Evolutionary conservation across 2,113 vertebrate species (phyloP).

Genomic region (Vulpes ferrilata): DNA sequence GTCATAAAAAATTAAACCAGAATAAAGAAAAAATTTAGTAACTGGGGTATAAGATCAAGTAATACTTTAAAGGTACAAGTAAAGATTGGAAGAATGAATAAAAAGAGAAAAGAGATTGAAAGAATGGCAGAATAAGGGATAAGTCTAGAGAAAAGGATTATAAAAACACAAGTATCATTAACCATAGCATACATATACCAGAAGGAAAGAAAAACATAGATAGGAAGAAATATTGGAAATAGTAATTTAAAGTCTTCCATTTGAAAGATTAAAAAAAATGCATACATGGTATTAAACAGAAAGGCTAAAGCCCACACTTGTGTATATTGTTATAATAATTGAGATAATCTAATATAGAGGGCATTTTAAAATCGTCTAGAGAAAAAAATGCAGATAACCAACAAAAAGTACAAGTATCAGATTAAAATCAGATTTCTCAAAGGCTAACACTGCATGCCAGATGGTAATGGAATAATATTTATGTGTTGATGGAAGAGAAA

Average conservation of each 20-base stretch:
- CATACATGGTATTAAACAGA: neutral
- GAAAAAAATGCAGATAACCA: neutral
- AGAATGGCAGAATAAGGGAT: neutral
- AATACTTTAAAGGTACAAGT: neutral
- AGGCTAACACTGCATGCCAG: neutral
- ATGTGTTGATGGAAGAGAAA: slow-evolving; percentile 8
- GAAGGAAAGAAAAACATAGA: neutral
- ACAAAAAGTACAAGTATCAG: neutral
- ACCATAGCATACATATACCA: neutral
- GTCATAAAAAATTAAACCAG: neutral
- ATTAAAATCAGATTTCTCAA: slow-evolving; percentile 32
- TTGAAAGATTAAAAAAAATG: neutral
- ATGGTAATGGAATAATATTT: slow-evolving; percentile 10
- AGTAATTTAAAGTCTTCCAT: neutral
- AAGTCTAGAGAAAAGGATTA: neutral
- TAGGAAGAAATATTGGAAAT: neutral
- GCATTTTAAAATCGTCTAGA: neutral
- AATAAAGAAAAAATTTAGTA: neutral
- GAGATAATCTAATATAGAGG: neutral
- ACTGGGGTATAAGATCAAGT: neutral
- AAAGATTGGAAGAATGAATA: neutral
- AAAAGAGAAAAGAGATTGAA: neutral
- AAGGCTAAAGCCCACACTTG: neutral
- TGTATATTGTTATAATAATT: neutral
- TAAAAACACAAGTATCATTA: neutral